A percentile compares a stretch with the other conserved stretches of the same genome.
Conservation (phyloP, 2,888 invertebrate genomes). For the Melanophora roralis region DNA sequence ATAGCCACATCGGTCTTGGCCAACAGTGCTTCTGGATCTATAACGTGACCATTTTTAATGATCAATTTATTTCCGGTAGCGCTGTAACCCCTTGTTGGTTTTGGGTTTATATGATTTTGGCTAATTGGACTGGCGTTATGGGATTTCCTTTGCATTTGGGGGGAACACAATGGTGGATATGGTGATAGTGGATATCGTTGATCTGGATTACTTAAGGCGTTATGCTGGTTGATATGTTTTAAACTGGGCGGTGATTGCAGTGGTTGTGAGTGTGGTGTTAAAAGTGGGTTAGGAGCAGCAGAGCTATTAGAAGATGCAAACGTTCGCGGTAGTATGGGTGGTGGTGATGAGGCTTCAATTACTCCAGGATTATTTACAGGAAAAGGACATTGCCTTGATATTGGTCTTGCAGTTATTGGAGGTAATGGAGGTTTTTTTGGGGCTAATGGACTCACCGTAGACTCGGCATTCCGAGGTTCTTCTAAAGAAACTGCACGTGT, state of each 20-base stretch:
- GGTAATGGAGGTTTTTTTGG: conserved; percentile 86
- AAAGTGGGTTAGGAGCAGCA: conserved; percentile 73
- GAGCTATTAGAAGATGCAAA: conserved; percentile 79
- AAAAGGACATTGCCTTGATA: conserved; percentile 79
- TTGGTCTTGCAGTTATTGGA: conserved; percentile 79
- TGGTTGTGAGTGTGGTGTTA: conserved; percentile 72
- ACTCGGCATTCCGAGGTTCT: conserved; percentile 58
- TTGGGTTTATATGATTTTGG: conserved; percentile 19
- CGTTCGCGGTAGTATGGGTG: conserved; percentile 78
- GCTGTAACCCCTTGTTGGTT: conserved; percentile 20
- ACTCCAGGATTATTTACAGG: conserved; percentile 77
- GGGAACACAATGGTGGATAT: conserved; percentile 78
- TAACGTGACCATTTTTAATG: conserved; percentile 80
- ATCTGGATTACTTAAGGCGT: conserved; percentile 78
- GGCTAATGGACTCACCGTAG: conserved; percentile 76
- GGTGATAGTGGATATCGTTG: conserved; percentile 76
- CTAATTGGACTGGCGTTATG: conserved; percentile 46
- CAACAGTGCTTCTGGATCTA: conserved; percentile 80
- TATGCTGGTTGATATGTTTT: conserved; percentile 41
- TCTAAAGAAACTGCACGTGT: conserved; percentile 61
- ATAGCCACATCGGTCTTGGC: conserved; percentile 85
- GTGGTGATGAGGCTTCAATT: conserved; percentile 39
- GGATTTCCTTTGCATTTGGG: conserved; percentile 79
- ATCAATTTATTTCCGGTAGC: conserved; percentile 69
- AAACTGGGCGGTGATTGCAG: conserved; percentile 25